Evolutionary conservation across 1,140 invertebrate genomes (phyloP), one percentile per base, ranked within the genome.

Genomic region (Battus philenor): DNA sequence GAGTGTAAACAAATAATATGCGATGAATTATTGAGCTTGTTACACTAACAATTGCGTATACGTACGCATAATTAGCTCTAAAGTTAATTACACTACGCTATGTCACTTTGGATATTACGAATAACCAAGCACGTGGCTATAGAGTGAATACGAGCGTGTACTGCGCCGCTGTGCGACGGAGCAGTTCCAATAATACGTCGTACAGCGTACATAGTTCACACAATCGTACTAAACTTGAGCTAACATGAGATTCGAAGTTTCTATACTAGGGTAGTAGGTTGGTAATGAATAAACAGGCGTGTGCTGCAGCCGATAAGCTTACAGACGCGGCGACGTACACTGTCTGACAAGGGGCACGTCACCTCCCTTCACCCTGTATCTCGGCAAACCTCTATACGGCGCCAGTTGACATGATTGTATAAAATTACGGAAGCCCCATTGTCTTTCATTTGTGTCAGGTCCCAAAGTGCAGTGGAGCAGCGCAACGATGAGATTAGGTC

Each of bases 1-100:
- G 55, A 70, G 54, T 56, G 61, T 64, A 79, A 79, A 78, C 75
- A 82, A 79, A 79, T 79, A 76, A 71, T 75, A 72, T 62, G 48
- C 58, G 39, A 68, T 78, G 68, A 74, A 68, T 81, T 79, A 79
- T 77, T 66, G 62, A 61, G 58, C 57, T 54, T 68, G 64, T 69
- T 70, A 68, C 59, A 62, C 50, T 59, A 60, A 71, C 57, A 52
- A 54, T 59, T 54, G 47, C 38, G 50, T 59, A 56, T 59, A 47
- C 18, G 49, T 56, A 54, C 50, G 53, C 57, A 59, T 64, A 67
- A 64, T 68, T 66, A 61, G 56, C 44, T 57, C 18, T 47, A 45
- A 59, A 57, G 49, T 55, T 60, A 63, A 60, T 63, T 59, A 50
- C 49, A 53, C 44, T 55, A 56, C 54, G 54, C 49, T 33, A 49